These are phyloP conservation scores for Chloroceryle inda DNA, from an alignment of 2,797 vertebrate species.

Conservation along the genomic window DNA sequence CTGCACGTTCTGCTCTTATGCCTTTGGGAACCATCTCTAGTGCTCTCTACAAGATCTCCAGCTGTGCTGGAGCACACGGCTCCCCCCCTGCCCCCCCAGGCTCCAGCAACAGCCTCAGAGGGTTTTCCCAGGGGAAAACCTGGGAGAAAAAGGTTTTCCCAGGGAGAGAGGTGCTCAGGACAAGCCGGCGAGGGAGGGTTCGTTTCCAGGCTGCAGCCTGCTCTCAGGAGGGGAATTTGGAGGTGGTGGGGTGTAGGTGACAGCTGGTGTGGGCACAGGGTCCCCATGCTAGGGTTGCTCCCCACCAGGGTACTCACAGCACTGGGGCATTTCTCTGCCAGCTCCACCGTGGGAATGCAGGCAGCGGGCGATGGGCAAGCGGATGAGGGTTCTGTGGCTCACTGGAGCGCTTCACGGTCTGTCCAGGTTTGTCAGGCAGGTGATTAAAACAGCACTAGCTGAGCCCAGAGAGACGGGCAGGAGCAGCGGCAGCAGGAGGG, in stretches of 20 bases:
- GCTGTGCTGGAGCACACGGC: neutral
- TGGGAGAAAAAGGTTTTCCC: neutral
- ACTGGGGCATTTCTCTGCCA: fast-evolving
- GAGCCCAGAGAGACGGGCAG: neutral
- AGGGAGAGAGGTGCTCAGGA: neutral
- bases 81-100: neutral
- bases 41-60: neutral
- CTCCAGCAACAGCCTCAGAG: neutral
- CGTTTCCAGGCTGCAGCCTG: neutral
- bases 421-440: neutral
- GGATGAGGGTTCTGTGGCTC: fast-evolving
- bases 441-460: neutral
- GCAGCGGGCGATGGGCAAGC: neutral
- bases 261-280: fast-evolving
- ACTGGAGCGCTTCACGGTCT: fast-evolving
- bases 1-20: neutral
- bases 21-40: neutral
- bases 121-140: neutral
- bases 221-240: neutral
- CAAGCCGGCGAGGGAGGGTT: no score
- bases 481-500: neutral
- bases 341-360: neutral
- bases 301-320: fast-evolving
- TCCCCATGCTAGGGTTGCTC: neutral
- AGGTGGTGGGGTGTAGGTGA: fast-evolving